Base-by-base conservation (phyloP, 2,888 invertebrate genomes). In the Epistrophella euchroma region DNA sequence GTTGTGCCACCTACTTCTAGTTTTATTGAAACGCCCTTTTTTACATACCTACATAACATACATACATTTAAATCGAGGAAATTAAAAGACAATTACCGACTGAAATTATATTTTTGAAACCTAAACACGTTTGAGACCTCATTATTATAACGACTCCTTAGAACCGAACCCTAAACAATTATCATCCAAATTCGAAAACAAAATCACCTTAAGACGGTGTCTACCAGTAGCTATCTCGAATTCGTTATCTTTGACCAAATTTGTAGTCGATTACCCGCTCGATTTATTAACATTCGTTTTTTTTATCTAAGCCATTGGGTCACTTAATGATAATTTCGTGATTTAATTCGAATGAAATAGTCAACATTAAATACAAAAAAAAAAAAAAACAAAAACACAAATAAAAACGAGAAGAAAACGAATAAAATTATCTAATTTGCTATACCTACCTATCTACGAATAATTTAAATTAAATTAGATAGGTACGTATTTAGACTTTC, bases 321-420 rank as follows among this genome's bases (percentile, higher is more conserved):
- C 28, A 22, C 45, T 32, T 4, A 13, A 4, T 55, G 73, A 78
- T 74, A 83, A 73, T 15, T 83, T 70, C 78, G 73, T 74, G 80
- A 68, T 55, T 70, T 35, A 64, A 80, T 74, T 74, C 60, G 25
- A 74, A 55, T 52, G 19, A 2, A 43, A 47, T 35, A 7, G 11
- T 55, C 19, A 58, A 17, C 5, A n/a, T 19, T 37, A 50, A 37
- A 45, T 55, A 19, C n/a, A 72, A 4, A 37, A 37, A 13, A 2
- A 37, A 11, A 37, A 37, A 60, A 19, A 45, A 45, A 28, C 4
- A 4, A 32, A 11, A 56, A 47, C 28, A 37, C 10, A 13, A 40
- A 56, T 56, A 47, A 72, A n/a, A 11, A 35, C 15, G n/a, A 17
- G 28, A 43, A 11, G 7, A 25, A 45, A 47, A 10, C 17, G 40